These are phyloP conservation scores for Aurelia aurita DNA, from an alignment of 30 jellyfish, hydroid and myxozoan genomes.

Conservation along the genomic window DNA sequence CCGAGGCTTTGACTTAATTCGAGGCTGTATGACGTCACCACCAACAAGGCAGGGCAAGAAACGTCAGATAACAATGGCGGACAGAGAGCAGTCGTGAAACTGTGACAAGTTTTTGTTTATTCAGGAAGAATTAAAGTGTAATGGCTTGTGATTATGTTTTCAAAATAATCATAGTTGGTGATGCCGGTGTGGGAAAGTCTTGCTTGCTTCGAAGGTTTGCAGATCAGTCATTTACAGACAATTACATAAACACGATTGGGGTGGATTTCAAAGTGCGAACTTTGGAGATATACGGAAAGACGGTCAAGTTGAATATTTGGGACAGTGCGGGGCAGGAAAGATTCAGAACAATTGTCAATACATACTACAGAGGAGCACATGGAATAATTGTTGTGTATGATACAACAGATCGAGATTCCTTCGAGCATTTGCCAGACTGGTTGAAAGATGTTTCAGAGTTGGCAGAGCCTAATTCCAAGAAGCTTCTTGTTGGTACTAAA, in stretches of 20 bases:
- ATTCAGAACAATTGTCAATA: constrained; percentile 94
- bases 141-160: constrained; percentile 99
- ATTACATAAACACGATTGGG: constrained; percentile 97
- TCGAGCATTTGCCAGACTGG: constrained; percentile 85
- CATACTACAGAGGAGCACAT: constrained; percentile 98
- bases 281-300: constrained; percentile 83
- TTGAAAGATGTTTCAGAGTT: constrained; percentile 87
- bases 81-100: background rate
- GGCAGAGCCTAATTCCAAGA: constrained; percentile 95
- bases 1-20: too few species aligned
- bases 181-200: constrained; percentile 98
- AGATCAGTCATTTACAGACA: constrained; percentile 95
- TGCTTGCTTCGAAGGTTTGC: constrained; percentile 97
- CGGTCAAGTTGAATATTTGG: constrained; percentile 95
- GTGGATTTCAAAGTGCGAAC: constrained; percentile 98
- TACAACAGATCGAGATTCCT: constrained; percentile 95
- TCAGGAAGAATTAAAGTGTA: background rate
- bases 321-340: constrained; percentile 99
- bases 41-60: background rate
- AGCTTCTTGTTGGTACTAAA: constrained; percentile 94
- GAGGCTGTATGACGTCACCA: too few species aligned
- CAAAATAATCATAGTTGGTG: constrained; percentile 96
- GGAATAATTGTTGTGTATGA: constrained; percentile 94
- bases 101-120: background rate
- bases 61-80: constrained; percentile 29